Evolutionary conservation across 2,888 invertebrate genomes (phyloP).

Genomic region (Netelia fuscicornis): DNA sequence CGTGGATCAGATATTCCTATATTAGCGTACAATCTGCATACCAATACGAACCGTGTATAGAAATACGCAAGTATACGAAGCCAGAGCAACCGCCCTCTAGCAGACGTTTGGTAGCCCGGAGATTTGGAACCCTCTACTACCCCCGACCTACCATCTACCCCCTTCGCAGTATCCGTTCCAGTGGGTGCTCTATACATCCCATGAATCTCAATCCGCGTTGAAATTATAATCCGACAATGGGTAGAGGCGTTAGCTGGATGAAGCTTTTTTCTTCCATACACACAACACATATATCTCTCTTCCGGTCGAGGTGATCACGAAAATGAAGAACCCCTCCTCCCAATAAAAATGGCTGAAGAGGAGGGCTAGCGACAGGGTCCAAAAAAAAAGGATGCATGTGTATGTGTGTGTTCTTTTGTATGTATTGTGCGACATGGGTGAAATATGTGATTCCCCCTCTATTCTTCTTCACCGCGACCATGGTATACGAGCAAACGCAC

Average conservation of each 20-base stretch:
- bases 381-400: conserved; percentile 3
- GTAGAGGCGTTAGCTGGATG: conserved; percentile 17
- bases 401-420: neutral
- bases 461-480: conserved; percentile 2
- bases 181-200: neutral
- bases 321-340: conserved; percentile 48
- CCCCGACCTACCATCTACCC: too few species aligned
- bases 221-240: conserved; percentile 59
- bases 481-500: conserved; percentile 13
- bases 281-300: conserved; percentile 28
- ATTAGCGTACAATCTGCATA: neutral
- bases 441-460: conserved; percentile 21
- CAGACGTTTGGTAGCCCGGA: neutral
- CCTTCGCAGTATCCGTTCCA: neutral
- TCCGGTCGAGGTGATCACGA: conserved; percentile 59
- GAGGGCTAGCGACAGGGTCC: conserved; percentile 9
- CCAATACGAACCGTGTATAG: conserved; percentile 4
- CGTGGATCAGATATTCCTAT: neutral
- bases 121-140: neutral
- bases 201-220: conserved; percentile 46
- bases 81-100: neutral
- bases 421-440: conserved; percentile 35
- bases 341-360: conserved; percentile 29
- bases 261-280: conserved; percentile 19
- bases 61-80: neutral